Evolutionary conservation across 2,797 vertebrate species (phyloP).

Genomic region (Hydrophis major): DNA sequence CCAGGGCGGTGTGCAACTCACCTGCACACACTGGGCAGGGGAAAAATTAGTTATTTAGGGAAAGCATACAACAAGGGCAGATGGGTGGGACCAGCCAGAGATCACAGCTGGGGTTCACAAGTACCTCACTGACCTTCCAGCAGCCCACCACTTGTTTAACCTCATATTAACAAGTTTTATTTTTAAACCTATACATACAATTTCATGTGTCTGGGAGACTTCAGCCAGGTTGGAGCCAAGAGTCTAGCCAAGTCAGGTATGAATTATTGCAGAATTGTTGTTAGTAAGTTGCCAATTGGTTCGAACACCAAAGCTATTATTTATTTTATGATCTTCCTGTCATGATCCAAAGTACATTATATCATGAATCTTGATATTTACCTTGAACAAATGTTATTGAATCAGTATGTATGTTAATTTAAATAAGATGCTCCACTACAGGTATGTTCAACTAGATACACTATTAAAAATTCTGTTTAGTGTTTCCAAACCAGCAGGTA

Average conservation of each 20-base stretch:
- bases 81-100: too few relatives aligned
- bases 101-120: too few relatives aligned
- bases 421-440: not conserved
- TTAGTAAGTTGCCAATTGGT: not conserved
- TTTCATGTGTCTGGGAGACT: not conserved
- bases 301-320: not conserved
- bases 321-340: constrained; percentile 45
- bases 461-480: not conserved
- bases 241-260: not conserved
- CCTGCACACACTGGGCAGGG: too few relatives aligned
- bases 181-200: not conserved
- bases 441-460: not conserved
- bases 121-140: too few relatives aligned
- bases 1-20: too few relatives aligned
- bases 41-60: too few relatives aligned
- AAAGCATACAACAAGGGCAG: too few relatives aligned
- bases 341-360: constrained; percentile 27
- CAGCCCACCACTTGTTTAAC: not conserved
- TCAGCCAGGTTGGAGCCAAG: not conserved
- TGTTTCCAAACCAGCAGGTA: not conserved
- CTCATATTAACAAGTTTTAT: not conserved
- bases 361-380: constrained; percentile 7
- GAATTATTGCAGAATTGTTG: not conserved
- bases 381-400: constrained; percentile 17
- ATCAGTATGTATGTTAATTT: not conserved